phyloP scores from a whole-genome alignment of 2,888 invertebrate species.

The Stenolophus ochropezus region DNA sequence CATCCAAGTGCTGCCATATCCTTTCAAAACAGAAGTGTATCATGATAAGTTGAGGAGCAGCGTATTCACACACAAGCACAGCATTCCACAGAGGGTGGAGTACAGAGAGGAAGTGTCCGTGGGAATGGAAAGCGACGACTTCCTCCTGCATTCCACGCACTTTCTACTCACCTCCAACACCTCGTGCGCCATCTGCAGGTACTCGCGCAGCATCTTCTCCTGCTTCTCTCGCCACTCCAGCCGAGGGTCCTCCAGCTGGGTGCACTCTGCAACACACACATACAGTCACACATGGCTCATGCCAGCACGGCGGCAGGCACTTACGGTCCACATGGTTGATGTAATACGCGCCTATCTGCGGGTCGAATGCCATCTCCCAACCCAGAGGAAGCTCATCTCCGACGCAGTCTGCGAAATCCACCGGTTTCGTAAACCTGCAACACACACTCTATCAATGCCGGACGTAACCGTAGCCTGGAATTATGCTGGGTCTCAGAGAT shows the following conservation, averaged over 20 bases:
- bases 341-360: conserved; percentile 95
- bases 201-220: conserved; percentile 97
- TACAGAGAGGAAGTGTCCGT: conserved; percentile 2
- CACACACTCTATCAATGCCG: no score
- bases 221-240: conserved; percentile 97
- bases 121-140: conserved; percentile 46
- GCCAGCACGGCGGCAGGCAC: no score
- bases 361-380: conserved; percentile 97
- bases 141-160: conserved; percentile 56
- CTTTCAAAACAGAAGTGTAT: no score
- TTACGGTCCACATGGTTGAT: conserved; percentile 97
- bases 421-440: conserved; percentile 95
- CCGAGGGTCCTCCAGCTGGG: conserved; percentile 96
- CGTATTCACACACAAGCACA: no score
- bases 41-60: no score
- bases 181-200: conserved; percentile 96
- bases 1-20: no score
- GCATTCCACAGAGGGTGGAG: neutral
- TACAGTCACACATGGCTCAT: neutral
- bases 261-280: conserved; percentile 81
- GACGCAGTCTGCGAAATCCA: conserved; percentile 97
- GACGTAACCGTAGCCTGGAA: no score
- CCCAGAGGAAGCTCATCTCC: conserved; percentile 97
- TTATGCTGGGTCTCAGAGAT: no score
- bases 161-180: conserved; percentile 86